A percentile compares a stretch with the other conserved stretches of the same genome.
Conservation (phyloP, 2,888 invertebrate genomes). For the Fragum fragum region DNA sequence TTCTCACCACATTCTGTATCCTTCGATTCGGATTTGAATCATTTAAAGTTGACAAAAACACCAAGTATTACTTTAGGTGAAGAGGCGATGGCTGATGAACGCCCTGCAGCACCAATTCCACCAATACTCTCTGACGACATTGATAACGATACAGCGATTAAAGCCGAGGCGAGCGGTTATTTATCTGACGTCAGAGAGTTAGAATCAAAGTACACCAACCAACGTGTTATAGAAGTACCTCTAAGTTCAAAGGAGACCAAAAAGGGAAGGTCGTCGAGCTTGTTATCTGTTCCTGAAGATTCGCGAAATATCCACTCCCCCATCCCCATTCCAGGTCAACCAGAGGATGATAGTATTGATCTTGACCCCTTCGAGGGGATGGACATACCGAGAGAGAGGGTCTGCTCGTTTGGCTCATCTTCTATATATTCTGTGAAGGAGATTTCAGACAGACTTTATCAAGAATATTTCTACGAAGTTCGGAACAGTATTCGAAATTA, state of each 20-base stretch:
- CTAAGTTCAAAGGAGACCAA: neutral
- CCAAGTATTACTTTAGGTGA: neutral
- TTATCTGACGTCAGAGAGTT: neutral
- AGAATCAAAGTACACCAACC: neutral
- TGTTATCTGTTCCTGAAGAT: constrained; percentile 24
- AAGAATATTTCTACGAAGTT: constrained; percentile 52
- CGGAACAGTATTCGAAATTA: constrained; percentile 41
- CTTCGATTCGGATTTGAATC: neutral
- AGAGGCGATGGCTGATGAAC: neutral
- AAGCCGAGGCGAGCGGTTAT: neutral
- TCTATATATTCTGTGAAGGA: constrained; percentile 61
- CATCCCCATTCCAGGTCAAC: neutral
- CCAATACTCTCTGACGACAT: neutral
- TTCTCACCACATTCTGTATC: constrained; percentile 40
- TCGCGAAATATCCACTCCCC: constrained; percentile 15
- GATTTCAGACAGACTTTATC: constrained; percentile 46
- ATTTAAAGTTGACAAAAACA: neutral
- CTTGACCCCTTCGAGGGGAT: constrained; percentile 55
- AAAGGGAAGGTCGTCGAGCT: neutral
- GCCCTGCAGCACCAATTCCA: neutral
- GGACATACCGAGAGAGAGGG: constrained; percentile 44
- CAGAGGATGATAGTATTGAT: constrained; percentile 7
- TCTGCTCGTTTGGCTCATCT: constrained; percentile 42
- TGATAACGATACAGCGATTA: neutral
- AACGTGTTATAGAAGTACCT: neutral